A percentile compares a stretch with the other conserved stretches of the same genome.
Conservation (phyloP, 2,888 invertebrate species). For the Iselma pallidipennis region DNA sequence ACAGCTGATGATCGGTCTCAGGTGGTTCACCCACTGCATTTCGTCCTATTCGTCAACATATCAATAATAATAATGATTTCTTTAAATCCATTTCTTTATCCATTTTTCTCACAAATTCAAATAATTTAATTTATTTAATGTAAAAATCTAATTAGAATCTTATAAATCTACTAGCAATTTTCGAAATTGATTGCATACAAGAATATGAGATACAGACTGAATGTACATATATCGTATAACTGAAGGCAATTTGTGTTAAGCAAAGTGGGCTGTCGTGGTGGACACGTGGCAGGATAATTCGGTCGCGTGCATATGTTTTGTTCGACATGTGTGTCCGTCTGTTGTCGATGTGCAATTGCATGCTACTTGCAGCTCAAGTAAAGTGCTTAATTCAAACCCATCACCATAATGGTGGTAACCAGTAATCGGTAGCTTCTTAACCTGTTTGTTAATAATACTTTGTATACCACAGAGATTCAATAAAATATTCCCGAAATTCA, state of each 20-base stretch:
- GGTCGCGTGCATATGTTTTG: conserved; percentile 40
- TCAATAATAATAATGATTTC: conserved; percentile 1
- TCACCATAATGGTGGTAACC: conserved; percentile 22
- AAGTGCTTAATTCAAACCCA: conserved; percentile 20
- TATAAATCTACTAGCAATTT: conserved; percentile 29
- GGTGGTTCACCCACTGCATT: conserved; percentile 29
- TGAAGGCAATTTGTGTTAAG: conserved; percentile 35
- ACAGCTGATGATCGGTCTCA: conserved; percentile 41
- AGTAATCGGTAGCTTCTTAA: background rate
- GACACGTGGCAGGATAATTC: conserved; percentile 35
- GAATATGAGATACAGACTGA: background rate
- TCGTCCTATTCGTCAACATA: background rate
- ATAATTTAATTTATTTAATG: conserved; percentile 1
- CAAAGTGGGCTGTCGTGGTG: conserved; percentile 27
- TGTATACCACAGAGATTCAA: too few relatives aligned
- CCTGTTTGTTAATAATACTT: too few relatives aligned
- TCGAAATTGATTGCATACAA: conserved; percentile 24
- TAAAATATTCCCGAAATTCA: too few relatives aligned
- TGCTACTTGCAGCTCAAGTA: conserved; percentile 4
- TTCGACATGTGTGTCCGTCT: conserved; percentile 28
- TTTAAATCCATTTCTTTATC: background rate
- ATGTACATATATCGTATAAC: conserved; percentile 27
- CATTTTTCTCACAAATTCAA: background rate
- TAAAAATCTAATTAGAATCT: conserved; percentile 31
- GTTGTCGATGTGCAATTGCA: conserved; percentile 14